Evolutionary conservation across 2,797 vertebrate species (phyloP).

Genomic region (Danio albolineatus): DNA sequence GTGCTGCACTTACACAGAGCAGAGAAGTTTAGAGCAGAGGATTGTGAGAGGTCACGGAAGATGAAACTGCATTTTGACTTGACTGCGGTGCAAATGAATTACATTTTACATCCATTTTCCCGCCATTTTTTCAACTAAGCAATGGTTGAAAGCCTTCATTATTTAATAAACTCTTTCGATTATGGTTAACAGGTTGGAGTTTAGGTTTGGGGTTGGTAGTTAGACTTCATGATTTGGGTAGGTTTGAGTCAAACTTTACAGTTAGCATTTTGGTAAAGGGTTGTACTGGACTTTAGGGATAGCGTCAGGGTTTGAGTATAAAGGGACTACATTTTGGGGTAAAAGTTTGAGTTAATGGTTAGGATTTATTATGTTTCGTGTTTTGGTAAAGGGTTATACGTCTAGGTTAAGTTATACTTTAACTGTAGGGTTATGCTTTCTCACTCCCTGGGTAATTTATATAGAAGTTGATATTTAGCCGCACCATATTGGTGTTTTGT

Average conservation of each 20-base stretch:
- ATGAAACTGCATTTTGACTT: not conserved
- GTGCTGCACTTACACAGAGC: constrained; percentile 34
- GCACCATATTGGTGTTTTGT: no score
- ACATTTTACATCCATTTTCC: no score
- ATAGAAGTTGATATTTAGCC: no score
- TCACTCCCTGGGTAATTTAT: no score
- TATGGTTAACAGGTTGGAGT: no score
- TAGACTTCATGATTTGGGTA: no score
- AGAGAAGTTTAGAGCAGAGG: constrained; percentile 17
- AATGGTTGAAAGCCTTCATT: not conserved
- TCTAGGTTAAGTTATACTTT: not conserved
- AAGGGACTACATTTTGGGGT: not conserved
- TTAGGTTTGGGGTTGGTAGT: no score
- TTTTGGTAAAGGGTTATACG: not conserved
- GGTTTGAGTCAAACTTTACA: no score
- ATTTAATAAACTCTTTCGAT: no score
- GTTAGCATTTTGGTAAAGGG: not conserved
- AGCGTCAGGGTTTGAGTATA: not conserved
- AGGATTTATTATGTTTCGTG: not conserved
- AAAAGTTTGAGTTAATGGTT: not conserved
- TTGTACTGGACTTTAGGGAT: no score
- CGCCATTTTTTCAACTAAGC: not conserved
- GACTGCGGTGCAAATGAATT: not conserved
- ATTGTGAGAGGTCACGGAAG: constrained; percentile 1
- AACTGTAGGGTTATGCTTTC: no score